phyloP scores from a whole-genome alignment of 2,797 vertebrate genomes.

The Pangasius krempfi region DNA sequence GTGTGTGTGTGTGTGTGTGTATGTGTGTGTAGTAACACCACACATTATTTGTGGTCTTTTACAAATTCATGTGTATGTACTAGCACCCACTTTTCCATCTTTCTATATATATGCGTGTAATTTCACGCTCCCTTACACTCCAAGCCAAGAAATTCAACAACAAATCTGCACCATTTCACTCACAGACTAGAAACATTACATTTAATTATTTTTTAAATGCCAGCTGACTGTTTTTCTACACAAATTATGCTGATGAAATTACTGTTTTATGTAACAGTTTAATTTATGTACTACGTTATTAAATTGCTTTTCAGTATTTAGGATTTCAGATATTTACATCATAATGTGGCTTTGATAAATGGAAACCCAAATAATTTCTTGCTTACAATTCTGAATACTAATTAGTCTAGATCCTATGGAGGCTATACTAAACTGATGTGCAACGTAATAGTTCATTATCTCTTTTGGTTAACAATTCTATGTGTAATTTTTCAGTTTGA shows the following conservation, averaged over 20 bases:
- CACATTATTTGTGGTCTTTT: conserved; percentile 39
- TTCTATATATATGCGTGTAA: conserved; percentile 23
- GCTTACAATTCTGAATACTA: conserved; percentile 25
- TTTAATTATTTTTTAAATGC: conserved; percentile 35
- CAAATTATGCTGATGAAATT: conserved; percentile 38
- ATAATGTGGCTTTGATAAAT: conserved; percentile 29
- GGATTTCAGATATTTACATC: conserved; percentile 28
- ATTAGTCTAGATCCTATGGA: conserved; percentile 34
- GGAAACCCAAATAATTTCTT: conserved; percentile 26
- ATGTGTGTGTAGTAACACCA: conserved; percentile 43
- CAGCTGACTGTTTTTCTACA: conserved; percentile 3
- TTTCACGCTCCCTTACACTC: conserved; percentile 28
- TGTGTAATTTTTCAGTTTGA: neutral
- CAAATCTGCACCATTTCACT: conserved; percentile 16
- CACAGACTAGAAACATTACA: conserved; percentile 19
- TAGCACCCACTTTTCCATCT: conserved; percentile 16
- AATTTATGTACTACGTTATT: conserved; percentile 25
- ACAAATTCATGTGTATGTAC: conserved; percentile 19
- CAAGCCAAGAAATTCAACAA: conserved; percentile 7
- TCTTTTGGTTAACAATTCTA: conserved; percentile 30
- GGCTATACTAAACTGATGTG: neutral
- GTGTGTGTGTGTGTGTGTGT: conserved; percentile 25
- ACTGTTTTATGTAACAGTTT: neutral
- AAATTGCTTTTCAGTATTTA: conserved; percentile 25
- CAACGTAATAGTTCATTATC: conserved; percentile 58